Evolutionary conservation across 2,888 invertebrate genomes (phyloP), one percentile per base, ranked within the genome.

Genomic region (Drosophila planitibia): DNA sequence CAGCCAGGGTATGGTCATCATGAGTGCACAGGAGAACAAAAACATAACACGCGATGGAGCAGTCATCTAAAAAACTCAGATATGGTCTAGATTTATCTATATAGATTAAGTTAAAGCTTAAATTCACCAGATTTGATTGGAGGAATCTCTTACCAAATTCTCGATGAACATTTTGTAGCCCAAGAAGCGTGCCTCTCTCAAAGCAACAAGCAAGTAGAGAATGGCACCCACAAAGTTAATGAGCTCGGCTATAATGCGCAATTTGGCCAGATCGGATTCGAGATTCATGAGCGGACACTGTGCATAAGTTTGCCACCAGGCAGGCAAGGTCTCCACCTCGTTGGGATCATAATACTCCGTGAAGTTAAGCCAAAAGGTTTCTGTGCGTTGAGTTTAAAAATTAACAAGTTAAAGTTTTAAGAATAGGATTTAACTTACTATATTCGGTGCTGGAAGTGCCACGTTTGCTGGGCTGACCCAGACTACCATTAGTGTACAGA

Each of bases 121-220:
- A 14, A 14, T 10, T 55, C 4, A 12, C 0, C 2, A n/a, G 10
- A 16, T 37, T 37, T 61, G 4, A 7, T 9, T 4, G 32, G 2
- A 9, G 7, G 4, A 47, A 9, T 47, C 2, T 3, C 81, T 95
- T 94, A 98, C 99, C 94, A 99, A 94, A 93, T 99, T 99, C 92
- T 98, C 98, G 76, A 98, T 96, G 93, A 99, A 99, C 97, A 99
- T 98, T 90, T 97, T 96, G 74, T 97, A 95, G 1, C 99, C 99
- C 35, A 99, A 95, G 93, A 99, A 99, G 80, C 96, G 95, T 0
- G 98, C 97, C 93, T 99, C 99, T 12, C 98, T 94, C 59, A 97
- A 93, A 0, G 98, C 98, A 0, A 98, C 96, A 2, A 96, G 94
- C 37, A 99, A 95, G 92, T 98, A 99, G 0, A 97, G 94, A 59